Evolutionary conservation across 1,140 invertebrate species (phyloP), one percentile per base, ranked within the genome.

Genomic region (Venustaconcha ellipsiformis): DNA sequence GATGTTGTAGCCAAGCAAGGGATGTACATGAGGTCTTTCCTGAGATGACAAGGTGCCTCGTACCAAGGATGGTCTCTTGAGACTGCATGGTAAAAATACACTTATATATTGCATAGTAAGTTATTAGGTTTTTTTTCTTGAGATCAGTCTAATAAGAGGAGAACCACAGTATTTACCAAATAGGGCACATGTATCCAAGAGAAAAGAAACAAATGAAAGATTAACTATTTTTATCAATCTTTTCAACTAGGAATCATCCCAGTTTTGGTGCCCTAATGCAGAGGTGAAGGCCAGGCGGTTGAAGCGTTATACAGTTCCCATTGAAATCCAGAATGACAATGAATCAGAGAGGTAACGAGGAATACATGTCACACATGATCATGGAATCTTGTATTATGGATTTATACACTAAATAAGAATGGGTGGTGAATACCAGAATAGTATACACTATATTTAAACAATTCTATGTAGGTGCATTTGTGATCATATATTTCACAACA

Each of bases 211-310:
- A 23, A 70, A 62, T 73, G 37, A 37, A 62, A 63, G 6, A 0
- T 56, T 30, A 30, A 66, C 17, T 18, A n/a, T 71, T 17, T 18
- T 15, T 18, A 26, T 60, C 60, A 48, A 56, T 79, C 1, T 67
- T 89, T 80, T 64, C 57, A 75, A 79, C 12, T 86, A 95, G 93
- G 94, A 95, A 79, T 93, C 94, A 83, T 91, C 90, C 63, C 80
- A 94, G 26, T 93, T 97, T 30, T 95, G 97, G 89, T 93, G 94
- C 86, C 94, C 94, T 0, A 93, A 93, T 5, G 84, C 92, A 1
- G 92, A 94, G 30, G 86, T 95, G 14, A 93, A 94, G 57, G 91
- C 92, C 63, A 92, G 92, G 62, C 91, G 97, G 48, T 90, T 98
- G 20, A 94, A 93, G 69, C 92, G 96, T 20, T 95, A 92, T 83